Base-by-base conservation (phyloP, 2,113 vertebrate species). In the Catharus fuscescens region DNA sequence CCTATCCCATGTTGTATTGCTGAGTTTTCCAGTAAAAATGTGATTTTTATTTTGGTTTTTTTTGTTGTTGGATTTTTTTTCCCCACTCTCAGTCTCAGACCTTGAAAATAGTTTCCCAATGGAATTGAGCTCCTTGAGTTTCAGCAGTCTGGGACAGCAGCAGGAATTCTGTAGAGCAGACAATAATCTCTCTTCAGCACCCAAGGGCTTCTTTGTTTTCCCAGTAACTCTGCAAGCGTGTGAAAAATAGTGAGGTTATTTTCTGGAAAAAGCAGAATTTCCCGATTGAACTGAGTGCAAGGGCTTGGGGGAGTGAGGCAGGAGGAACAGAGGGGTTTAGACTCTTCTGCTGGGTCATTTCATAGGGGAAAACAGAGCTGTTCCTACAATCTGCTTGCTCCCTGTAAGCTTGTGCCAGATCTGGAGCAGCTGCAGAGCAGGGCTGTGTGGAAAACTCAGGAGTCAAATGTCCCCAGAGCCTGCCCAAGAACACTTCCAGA, bases 291-390 rank as follows among this genome's bases (percentile, higher is more conserved):
- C 45, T 34, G 36, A 66, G 50, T 18, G 25, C 48, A 52, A 19
- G 12, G 28, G 48, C 8, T 40, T 4, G 42, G n/a, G 44, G 42
- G 47, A 53, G 34, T 12, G 47, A 71, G 28, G n/a, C 45, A 60
- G 36, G 77, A 86, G 44, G 56, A 57, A 8, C 48, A 8, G 14
- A 5, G 26, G 15, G 16, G 20, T 70, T 88, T 15, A 45, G 38
- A 25, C 14, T 67, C 25, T 15, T 45, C 29, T 70, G 7, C 23
- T n/a, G 25, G 13, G 36, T 69, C 40, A n/a, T 34, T 19, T 47
- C 0, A 0, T 7, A 31, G 44, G 26, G 38, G 47, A 80, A 57
- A 76, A 0, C 17, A 28, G 11, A 78, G 50, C 69, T 70, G 64
- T 20, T 53, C 36, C 34, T 52, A 14, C 20, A 36, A 3, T 13